Base-by-base conservation (phyloP, 2,888 invertebrate genomes). In the Resseliella maxima region DNA sequence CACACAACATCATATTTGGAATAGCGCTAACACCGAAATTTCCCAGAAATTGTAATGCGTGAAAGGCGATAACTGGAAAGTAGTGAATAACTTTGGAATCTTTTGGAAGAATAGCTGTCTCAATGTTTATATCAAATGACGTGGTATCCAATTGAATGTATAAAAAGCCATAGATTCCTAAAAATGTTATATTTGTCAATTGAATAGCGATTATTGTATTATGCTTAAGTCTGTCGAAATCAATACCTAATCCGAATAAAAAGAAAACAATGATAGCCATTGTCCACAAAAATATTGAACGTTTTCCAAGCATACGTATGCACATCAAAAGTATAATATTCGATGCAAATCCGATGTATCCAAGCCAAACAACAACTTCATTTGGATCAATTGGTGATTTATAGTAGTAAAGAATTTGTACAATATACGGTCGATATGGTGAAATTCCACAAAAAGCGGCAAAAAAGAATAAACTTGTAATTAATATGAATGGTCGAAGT, bases 391-490 rank as follows among this genome's bases (percentile, higher is more conserved):
- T 87, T n/a, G 90, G 89, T 85, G 90, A 88, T 6, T 89, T 87
- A 86, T 89, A 90, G 41, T 89, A 89, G 87, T 91, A 92, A 88
- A 92, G 93, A 15, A 93, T 89, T 86, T 93, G 93, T 15, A 93
- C 92, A 91, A 93, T 92, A 88, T 93, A 93, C 0, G 93, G 93
- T 86, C 92, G 91, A 21, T 93, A 90, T 0, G 92, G 91, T 18
- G 90, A 87, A 3, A 92, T 88, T 0, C 93, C 93, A 86, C 92
- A 92, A 89, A 92, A 91, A 5, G 92, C 92, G 59, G 92, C 90
- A 87, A 93, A 92, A 54, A 92, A 90, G 89, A 93, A 93, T 88
- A 92, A 92, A 0, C 92, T 91, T 89, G 92, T 90, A 1, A 93
- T 92, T 18, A 93, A 88, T 10, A 89, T 88, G 46, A 93, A 92